These are phyloP conservation scores for Sussaba pulchella DNA, from an alignment of 2,888 invertebrate genomes.

Conservation along the genomic window DNA sequence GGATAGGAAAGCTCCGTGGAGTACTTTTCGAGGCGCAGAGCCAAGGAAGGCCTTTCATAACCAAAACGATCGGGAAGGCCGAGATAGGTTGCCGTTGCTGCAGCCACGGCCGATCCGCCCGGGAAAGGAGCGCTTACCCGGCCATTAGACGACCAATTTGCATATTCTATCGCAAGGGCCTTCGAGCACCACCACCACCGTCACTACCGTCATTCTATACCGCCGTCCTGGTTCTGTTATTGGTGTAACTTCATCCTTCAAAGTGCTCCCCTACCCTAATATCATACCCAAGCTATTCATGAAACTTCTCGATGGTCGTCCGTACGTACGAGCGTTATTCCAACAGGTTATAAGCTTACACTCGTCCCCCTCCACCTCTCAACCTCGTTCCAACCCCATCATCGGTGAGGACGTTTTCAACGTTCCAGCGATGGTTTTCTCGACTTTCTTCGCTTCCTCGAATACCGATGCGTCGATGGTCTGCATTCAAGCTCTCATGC, in stretches of 20 bases:
- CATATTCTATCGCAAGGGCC: constrained; percentile 72
- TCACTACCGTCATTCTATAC: constrained; percentile 6
- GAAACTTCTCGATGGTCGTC: constrained; percentile 71
- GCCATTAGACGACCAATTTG: constrained; percentile 75
- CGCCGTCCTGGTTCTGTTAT: constrained; percentile 72
- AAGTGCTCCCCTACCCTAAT: constrained; percentile 75
- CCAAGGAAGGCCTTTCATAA: constrained; percentile 42
- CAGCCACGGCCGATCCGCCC: constrained; percentile 59
- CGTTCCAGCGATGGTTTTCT: constrained; percentile 40
- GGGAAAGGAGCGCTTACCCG: constrained; percentile 69
- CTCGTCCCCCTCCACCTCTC: too few relatives aligned
- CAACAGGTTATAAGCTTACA: constrained; percentile 67
- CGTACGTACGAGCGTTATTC: constrained; percentile 67
- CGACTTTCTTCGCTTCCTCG: constrained; percentile 12
- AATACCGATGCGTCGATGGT: constrained; percentile 1
- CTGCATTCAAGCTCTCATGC: not conserved
- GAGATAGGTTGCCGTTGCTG: constrained; percentile 37
- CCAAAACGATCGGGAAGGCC: constrained; percentile 56
- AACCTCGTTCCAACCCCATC: constrained; percentile 17
- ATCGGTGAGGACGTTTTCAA: constrained; percentile 35
- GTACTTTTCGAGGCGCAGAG: constrained; percentile 46
- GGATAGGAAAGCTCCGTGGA: constrained; percentile 39
- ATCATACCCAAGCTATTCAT: constrained; percentile 73
- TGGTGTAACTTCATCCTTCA: constrained; percentile 75
- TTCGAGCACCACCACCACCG: constrained; percentile 58